Percentiles rank a stretch among this genome's conserved stretches.
These are phyloP conservation scores for Aphelenchoides besseyi DNA, from an alignment of 1,140 invertebrate species.

Conservation along the genomic window DNA sequence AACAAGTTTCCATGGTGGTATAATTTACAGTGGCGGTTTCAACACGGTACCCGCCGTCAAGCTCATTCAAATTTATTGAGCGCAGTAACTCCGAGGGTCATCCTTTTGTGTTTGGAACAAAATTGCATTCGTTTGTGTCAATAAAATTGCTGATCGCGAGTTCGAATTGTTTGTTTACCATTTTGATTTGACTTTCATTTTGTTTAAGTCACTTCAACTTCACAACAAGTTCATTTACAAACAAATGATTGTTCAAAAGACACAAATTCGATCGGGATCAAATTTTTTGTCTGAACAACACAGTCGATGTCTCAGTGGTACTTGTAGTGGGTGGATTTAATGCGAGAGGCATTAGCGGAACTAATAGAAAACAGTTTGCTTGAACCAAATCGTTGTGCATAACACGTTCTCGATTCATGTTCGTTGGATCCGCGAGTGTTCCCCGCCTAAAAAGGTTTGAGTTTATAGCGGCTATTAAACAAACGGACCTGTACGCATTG, in stretches of 20 bases:
- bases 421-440: slow-evolving; percentile 60
- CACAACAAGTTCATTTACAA: no score
- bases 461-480: not conserved
- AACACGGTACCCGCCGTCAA: not conserved
- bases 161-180: no score
- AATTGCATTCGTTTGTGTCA: no score
- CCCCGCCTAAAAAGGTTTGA: slow-evolving; percentile 42
- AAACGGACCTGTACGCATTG: slow-evolving; percentile 48
- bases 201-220: no score
- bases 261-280: no score
- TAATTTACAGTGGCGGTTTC: no score
- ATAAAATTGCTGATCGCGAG: no score
- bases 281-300: slow-evolving; percentile 16
- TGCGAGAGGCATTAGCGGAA: slow-evolving; percentile 59
- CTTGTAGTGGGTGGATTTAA: slow-evolving; percentile 31
- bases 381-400: slow-evolving; percentile 56
- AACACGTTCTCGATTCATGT: slow-evolving; percentile 46
- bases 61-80: not conserved
- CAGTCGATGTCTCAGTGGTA: slow-evolving; percentile 15
- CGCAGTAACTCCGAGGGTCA: no score
- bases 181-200: no score
- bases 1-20: no score
- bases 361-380: slow-evolving; percentile 60
- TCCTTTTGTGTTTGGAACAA: no score
- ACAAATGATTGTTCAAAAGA: no score